A percentile compares a stretch with the other conserved stretches of the same genome.
These are phyloP conservation scores for Aphelenchoides besseyi DNA, from an alignment of 1,140 invertebrate genomes.

Conservation along the genomic window DNA sequence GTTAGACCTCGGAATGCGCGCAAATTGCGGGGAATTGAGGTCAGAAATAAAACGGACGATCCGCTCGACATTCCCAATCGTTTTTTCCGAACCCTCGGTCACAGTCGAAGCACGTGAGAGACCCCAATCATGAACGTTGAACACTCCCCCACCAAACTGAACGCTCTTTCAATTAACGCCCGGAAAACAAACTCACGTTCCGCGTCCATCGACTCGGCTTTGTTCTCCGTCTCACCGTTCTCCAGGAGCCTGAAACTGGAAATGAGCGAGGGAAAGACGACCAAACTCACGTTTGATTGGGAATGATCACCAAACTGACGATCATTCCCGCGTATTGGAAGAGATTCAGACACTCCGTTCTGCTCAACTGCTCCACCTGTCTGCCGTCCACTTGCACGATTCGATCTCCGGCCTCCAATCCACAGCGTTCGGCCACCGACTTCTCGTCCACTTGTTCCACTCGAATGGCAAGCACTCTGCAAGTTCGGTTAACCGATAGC, in stretches of 20 bases:
- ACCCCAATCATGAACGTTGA: no score
- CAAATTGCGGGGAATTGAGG: no score
- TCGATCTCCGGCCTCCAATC: constrained; percentile 34
- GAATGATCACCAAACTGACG: constrained; percentile 26
- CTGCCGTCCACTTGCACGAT: constrained; percentile 39
- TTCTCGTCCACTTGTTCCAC: constrained; percentile 43
- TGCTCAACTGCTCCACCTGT: constrained; percentile 26
- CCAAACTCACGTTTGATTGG: constrained; percentile 30
- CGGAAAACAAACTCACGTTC: no score
- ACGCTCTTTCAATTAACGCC: no score
- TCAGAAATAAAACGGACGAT: no score
- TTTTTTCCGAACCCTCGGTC: no score
- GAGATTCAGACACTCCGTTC: constrained; percentile 35
- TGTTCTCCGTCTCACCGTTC: neutral
- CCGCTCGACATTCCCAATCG: no score
- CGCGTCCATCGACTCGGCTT: neutral
- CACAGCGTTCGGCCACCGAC: constrained; percentile 29
- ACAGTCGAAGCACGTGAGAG: no score
- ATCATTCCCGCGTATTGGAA: constrained; percentile 33
- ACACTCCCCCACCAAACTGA: no score
- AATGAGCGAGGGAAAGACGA: neutral
- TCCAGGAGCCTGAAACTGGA: neutral
- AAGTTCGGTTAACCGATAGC: neutral
- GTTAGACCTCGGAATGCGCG: no score
- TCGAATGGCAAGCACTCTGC: constrained; percentile 37